Evolutionary conservation across 2,888 invertebrate genomes (phyloP), one percentile per base, ranked within the genome.

Genomic region (Cryptophagus acutangulus): DNA sequence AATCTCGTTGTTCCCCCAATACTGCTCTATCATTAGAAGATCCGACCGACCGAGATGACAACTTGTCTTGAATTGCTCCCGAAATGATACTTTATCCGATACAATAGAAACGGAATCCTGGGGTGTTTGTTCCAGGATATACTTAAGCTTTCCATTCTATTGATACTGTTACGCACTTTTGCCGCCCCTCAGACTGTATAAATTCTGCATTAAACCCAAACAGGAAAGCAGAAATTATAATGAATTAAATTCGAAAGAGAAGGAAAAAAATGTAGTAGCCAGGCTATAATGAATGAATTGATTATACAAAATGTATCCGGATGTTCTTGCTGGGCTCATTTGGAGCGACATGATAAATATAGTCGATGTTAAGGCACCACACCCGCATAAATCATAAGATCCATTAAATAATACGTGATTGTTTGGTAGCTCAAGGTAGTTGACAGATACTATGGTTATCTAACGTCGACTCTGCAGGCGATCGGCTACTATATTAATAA

Each of bases 381-480:
- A 55, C 60, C 59, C 58, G 55, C 56, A 61, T 59, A 59, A 58
- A 60, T 60, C 60, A 57, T 55, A 52, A 53, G 49, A 54, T 54
- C 54, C 55, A 57, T 58, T 58, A 58, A 59, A 55, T 58, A 51
- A 53, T 45, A 56, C 57, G 55, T 58, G 57, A 57, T 54, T 53
- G 51, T 50, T 54, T 58, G 58, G 61, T 55, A 59, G 59, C 56
- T 55, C 46, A 52, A 56, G 50, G 55, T 54, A 56, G 61, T 60
- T 61, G 61, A 61, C 61, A 61, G 61, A 57, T 58, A 57, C 52
- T 49, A 49, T 43, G 52, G 50, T 55, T 58, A 58, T 58, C 58
- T 58, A 55, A 56, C 56, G 55, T 56, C 42, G 33, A 43, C 61
- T 49, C 59, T 43, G 52, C 58, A 51, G 61, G 61, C 52, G 54